phyloP scores from a whole-genome alignment of 2,888 invertebrate species.

The Notodonta dromedarius region DNA sequence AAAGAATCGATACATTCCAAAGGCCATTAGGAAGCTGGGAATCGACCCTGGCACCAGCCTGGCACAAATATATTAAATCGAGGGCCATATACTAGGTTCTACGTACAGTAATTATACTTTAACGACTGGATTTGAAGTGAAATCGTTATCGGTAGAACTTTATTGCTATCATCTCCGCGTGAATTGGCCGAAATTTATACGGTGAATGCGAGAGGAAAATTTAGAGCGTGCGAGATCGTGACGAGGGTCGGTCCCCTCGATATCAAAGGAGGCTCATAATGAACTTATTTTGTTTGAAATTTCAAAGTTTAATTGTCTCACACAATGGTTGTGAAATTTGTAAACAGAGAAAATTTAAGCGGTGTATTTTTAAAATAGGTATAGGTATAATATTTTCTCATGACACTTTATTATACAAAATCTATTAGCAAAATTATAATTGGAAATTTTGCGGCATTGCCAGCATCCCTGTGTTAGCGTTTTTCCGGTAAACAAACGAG shows the following conservation, averaged over 20 bases:
- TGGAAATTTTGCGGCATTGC: constrained; percentile 4
- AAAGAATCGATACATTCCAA: background rate
- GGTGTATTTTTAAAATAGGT: background rate
- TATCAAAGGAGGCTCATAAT: constrained; percentile 52
- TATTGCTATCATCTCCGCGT: constrained; percentile 30
- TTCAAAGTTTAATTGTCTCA: constrained; percentile 46
- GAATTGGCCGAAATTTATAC: constrained; percentile 48
- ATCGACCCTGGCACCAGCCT: background rate
- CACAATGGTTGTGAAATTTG: constrained; percentile 4
- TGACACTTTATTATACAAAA: background rate
- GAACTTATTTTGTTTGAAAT: constrained; percentile 50
- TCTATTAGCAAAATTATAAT: constrained; percentile 2
- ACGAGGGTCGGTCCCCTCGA: constrained; percentile 49
- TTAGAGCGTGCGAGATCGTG: constrained; percentile 39
- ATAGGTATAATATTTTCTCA: background rate
- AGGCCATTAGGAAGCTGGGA: background rate
- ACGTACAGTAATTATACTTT: constrained; percentile 43
- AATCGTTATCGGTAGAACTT: constrained; percentile 39
- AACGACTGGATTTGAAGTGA: constrained; percentile 16
- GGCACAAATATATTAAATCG: constrained; percentile 26
- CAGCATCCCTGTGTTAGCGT: constrained; percentile 1
- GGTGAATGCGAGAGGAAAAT: constrained; percentile 37
- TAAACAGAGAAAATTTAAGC: background rate
- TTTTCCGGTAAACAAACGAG: constrained; percentile 19
- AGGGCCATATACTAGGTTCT: constrained; percentile 38